Evolutionary conservation across 2,888 invertebrate genomes (phyloP).

Genomic region (Eupithecia tripunctaria): DNA sequence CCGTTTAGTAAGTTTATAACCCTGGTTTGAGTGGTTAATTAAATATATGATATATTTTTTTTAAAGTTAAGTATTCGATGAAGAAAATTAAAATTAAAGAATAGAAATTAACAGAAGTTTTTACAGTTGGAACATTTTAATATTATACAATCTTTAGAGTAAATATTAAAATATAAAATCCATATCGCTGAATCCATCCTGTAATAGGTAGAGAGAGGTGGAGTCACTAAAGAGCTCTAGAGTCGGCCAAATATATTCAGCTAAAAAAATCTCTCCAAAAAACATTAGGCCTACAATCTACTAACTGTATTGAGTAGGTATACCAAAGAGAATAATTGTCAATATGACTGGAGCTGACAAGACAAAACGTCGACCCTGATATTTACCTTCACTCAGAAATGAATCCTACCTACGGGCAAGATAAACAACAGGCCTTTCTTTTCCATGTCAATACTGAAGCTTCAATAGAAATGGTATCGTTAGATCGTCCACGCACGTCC

Average conservation of each 20-base stretch:
- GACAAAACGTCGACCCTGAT: background rate
- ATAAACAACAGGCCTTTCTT: constrained; percentile 11
- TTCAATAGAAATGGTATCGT: constrained; percentile 19
- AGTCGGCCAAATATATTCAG: too few species aligned
- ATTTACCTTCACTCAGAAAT: background rate
- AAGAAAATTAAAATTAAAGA: too few species aligned
- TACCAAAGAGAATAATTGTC: background rate
- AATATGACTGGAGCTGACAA: background rate
- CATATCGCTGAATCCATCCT: background rate
- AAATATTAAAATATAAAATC: background rate
- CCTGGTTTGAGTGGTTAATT: too few species aligned
- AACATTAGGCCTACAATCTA: background rate
- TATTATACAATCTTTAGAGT: too few species aligned
- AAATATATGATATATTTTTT: too few species aligned
- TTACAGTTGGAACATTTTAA: too few species aligned
- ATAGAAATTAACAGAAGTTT: too few species aligned
- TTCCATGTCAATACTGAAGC: constrained; percentile 1
- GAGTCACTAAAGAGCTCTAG: background rate
- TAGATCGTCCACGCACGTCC: constrained; percentile 33
- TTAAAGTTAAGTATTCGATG: too few species aligned
- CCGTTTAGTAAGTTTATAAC: too few species aligned
- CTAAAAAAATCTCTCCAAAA: too few species aligned
- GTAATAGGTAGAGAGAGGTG: background rate
- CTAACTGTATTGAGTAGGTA: background rate
- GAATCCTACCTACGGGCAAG: background rate